Base-by-base conservation (phyloP, 2,888 invertebrate genomes). In the Plebejus melissa region DNA sequence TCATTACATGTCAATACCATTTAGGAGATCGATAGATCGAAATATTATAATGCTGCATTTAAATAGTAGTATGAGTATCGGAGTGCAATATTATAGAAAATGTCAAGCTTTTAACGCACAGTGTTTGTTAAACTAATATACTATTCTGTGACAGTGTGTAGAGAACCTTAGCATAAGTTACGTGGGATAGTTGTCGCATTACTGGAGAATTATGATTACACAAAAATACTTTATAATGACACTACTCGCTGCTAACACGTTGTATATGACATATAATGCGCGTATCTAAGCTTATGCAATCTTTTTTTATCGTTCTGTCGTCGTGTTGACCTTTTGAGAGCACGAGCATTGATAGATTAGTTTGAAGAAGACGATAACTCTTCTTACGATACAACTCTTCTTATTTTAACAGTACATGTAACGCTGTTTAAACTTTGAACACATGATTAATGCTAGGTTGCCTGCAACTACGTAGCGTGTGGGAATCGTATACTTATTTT, bases 111-210 rank as follows among this genome's bases (percentile, higher is more conserved):
- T 11, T 2, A 11, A 60, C 4, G 28, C 3, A 11, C 6, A 9
- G 4, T 32, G 60, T 28, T 22, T 22, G 22, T 22, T 22, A 22
- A 22, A 22, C 22, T 22, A 22, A 22, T 22, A 22, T 22, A 22
- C 22, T 22, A 22, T 22, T 22, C 22, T 22, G 22, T 22, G 22
- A 22, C 22, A 22, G 4, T 32, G 60, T 28, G 60, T 28, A 28
- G 9, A 9, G 3, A 60, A 28, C 28, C 28, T 60, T 5, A 60
- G 32, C 28, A 2, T 65, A 65, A 36, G 28, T 60, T 0, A 65
- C 16, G 65, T 65, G 65, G 65, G 65, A 65, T 65, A 36, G 65
- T 65, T 65, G 65, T 65, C 65, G 65, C 65, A 65, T 65, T 32
- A 36, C 13, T 65, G 0, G 5, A 22, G 65, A 65, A 65, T 65